Evolutionary conservation across 2,888 invertebrate species (phyloP).

Genomic region (Tenthredo scrophulariae): DNA sequence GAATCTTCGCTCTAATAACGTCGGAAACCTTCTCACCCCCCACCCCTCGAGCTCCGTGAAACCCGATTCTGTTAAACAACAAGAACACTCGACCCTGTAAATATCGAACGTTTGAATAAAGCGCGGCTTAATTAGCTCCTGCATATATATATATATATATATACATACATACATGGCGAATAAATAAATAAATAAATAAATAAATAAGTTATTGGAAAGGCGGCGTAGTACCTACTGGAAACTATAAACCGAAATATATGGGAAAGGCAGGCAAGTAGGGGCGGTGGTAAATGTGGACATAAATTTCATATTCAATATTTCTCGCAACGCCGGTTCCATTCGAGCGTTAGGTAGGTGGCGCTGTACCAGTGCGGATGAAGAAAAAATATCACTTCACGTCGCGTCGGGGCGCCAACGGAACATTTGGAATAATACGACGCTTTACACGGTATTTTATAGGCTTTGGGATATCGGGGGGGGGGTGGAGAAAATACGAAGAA

Average conservation of each 20-base stretch:
- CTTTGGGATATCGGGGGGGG: constrained; percentile 30
- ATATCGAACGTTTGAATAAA: background rate
- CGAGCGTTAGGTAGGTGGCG: background rate
- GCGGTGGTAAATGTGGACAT: constrained; percentile 17
- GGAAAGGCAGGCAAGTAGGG: background rate
- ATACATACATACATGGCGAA: background rate
- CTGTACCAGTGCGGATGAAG: background rate
- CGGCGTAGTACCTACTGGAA: background rate
- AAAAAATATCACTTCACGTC: constrained; percentile 61
- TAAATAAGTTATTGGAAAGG: background rate
- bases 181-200: background rate
- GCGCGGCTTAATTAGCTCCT: background rate
- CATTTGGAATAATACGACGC: constrained; percentile 62
- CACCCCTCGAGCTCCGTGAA: background rate
- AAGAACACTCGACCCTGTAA: background rate
- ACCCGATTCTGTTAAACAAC: background rate
- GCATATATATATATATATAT: background rate
- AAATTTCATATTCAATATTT: constrained; percentile 51
- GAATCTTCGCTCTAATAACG: background rate
- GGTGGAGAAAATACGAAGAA: background rate
- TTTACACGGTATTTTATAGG: constrained; percentile 60
- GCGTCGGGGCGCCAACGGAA: constrained; percentile 34
- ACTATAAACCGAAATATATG: constrained; percentile 14
- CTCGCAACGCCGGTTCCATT: constrained; percentile 33
- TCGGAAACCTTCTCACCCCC: background rate